These are phyloP conservation scores for Proales similis DNA, from an alignment of 1,140 invertebrate genomes.

Conservation along the genomic window DNA sequence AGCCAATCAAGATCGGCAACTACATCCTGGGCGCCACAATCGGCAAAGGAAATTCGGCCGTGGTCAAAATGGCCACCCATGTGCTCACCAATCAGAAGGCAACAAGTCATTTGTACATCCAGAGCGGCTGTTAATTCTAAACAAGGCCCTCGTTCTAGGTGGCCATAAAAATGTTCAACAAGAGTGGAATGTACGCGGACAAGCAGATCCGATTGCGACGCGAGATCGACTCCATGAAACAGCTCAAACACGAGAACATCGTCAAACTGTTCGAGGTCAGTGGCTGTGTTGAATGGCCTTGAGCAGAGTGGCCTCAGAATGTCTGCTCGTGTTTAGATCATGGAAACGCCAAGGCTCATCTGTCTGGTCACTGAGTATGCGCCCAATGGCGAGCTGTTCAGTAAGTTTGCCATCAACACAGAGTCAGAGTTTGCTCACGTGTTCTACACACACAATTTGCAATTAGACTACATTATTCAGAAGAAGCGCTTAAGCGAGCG, in stretches of 20 bases:
- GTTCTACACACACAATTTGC: background rate
- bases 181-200: conserved; percentile 57
- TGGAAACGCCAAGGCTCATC: conserved; percentile 29
- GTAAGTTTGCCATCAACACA: background rate
- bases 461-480: conserved; percentile 59
- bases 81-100: conserved; percentile 79
- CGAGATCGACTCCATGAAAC: conserved; percentile 36
- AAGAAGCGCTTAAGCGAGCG: conserved; percentile 56
- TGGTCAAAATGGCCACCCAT: conserved; percentile 98
- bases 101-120: no score
- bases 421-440: background rate
- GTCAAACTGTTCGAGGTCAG: conserved; percentile 10
- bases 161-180: conserved; percentile 99
- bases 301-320: background rate
- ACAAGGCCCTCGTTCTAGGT: no score
- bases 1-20: conserved; percentile 33
- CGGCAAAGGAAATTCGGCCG: conserved; percentile 99
- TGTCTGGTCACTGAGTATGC: conserved; percentile 37
- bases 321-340: conserved; percentile 6
- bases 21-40: conserved; percentile 62
- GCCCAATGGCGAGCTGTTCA: conserved; percentile 68
- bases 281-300: background rate
- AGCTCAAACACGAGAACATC: conserved; percentile 11
- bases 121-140: no score
- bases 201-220: conserved; percentile 21